Evolutionary conservation across 2,113 vertebrate genomes (phyloP), one percentile per base, ranked within the genome.

Genomic region (Cepphus grylle): DNA sequence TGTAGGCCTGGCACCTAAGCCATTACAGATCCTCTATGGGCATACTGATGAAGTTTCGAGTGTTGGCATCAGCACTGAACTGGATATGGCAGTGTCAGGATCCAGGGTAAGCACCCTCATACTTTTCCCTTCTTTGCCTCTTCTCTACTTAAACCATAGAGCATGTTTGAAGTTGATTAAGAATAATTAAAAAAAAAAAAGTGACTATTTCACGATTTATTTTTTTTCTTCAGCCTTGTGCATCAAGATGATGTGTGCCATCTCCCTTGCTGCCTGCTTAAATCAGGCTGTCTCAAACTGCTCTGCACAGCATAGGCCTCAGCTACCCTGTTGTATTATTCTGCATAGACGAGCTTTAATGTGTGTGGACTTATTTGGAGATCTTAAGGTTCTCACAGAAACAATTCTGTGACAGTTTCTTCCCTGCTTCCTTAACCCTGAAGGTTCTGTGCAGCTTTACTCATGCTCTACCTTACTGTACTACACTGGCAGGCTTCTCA

Each of bases 11-110:
- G 95, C 97, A 82, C 97, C 98, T 84, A 99, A 99, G 95, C 99
- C 99, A 2, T 96, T 99, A 52, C 99, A 99, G 98, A 99, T 99
- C 94, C 97, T 99, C 29, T 99, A 99, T 6, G 99, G 99, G 82
- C 99, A 99, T 97, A 99, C 98, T 1, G 98, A 99, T 11, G 99
- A 99, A 96, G 98, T 99, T 83, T 93, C 99, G 1, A 99, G 99
- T 72, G 99, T 99, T 65, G 98, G 98, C 76, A 99, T 99, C 97
- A 99, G 99, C 97, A 99, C 99, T 17, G 99, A 99, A 94, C 97
- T 99, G 91, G 99, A 99, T 94, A 99, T 99, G 99, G 99, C 99
- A 11, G 98, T 99, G 30, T 99, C 99, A 61, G 99, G 99, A 94
- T 99, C 99, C 66, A 97, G 98, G 98, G 99, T 99, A 98, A 97